Base-by-base conservation (phyloP, 1,140 invertebrate genomes). In the Neodiprion fabricii region DNA sequence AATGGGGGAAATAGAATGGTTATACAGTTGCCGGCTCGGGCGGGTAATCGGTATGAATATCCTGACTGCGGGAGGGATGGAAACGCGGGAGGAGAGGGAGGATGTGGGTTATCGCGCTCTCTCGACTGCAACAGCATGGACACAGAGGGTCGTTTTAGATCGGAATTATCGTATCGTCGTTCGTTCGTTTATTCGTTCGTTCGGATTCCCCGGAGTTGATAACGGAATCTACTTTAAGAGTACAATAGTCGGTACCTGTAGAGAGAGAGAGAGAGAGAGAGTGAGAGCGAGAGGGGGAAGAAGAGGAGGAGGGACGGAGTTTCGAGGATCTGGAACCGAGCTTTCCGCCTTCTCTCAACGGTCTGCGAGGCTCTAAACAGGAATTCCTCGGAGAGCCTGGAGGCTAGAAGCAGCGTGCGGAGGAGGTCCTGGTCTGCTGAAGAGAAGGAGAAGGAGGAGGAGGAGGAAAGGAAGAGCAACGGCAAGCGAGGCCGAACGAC, bases 261-360 rank as follows among this genome's bases (percentile, higher is more conserved):
- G 67, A 67, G 76, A 71, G 72, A 68, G 23, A 14, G 49, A 21
- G 1, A 48, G 28, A 28, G 53, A 67, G 14, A 5, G 28, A 40
- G 28, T 3, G 28, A 40, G 5, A 5, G 28, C 1, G 28, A 40
- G 5, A 4, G 28, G 28, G 5, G 28, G 28, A 74, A 48, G 75
- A 67, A 72, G 53, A 50, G 68, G 23, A 74, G 70, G 40, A 48
- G 66, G 67, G 71, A 77, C 71, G 68, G 75, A 61, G 79, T 81
- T 78, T 81, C 76, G 79, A 28, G 48, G 72, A 77, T 74, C 61
- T 40, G 61, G 61, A 66, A 66, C 21, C 61, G 61, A 66, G 14
- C 61, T n/a, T 21, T 14, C 14, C 14, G 21, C 1, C 21, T n/a
- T 7, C 7, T 14, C 61, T 14, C 21, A 14, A n/a, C 61, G 21